A percentile compares a stretch with the other conserved stretches of the same genome.
These are phyloP conservation scores for Drosophila tripunctata DNA, from an alignment of 2,888 invertebrate species.

Conservation along the genomic window DNA sequence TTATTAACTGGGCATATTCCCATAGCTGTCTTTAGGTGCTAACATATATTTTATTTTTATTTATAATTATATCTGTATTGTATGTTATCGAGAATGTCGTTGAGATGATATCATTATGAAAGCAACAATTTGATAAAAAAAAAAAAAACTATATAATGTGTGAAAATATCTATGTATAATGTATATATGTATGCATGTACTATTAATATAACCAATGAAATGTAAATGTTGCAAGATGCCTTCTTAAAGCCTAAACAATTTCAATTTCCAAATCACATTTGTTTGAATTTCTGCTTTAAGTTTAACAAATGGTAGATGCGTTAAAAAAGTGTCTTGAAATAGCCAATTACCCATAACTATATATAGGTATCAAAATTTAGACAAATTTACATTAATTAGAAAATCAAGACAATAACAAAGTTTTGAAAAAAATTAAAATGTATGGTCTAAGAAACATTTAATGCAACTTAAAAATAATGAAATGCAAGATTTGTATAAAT, in stretches of 20 bases:
- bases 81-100: constrained; percentile 49
- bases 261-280: constrained; percentile 1
- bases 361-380: neutral
- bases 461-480: neutral
- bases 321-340: no score
- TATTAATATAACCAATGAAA: constrained; percentile 5
- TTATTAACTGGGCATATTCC: constrained; percentile 54
- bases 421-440: constrained; percentile 47
- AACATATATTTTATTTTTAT: constrained; percentile 7
- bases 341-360: no score
- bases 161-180: constrained; percentile 38
- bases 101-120: constrained; percentile 78
- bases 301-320: neutral
- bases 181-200: constrained; percentile 28
- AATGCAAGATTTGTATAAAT: constrained; percentile 8
- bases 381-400: constrained; percentile 1
- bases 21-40: constrained; percentile 46
- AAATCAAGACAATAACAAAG: constrained; percentile 7
- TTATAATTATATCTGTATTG: constrained; percentile 17
- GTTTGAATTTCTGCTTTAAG: neutral
- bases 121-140: constrained; percentile 70
- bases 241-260: neutral
- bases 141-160: constrained; percentile 27
- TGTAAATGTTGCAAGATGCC: neutral
- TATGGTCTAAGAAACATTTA: neutral